A percentile compares a stretch with the other conserved stretches of the same genome.
Conservation (phyloP, 2,113 vertebrate genomes). For the Psophia crepitans region DNA sequence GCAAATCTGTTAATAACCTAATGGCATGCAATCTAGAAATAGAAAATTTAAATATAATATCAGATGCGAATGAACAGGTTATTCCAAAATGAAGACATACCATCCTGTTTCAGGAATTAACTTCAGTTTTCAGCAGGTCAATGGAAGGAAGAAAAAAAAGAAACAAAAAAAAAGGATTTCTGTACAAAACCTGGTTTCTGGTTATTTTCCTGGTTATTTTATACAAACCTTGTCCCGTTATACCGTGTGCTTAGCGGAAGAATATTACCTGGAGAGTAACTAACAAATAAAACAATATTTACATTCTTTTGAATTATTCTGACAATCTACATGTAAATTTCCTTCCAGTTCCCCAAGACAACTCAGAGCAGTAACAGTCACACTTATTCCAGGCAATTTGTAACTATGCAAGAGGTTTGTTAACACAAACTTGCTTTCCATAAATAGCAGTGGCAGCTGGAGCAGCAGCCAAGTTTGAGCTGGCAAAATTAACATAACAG, state of each 20-base stretch:
- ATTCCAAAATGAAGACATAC: not conserved
- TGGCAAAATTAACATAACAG: slow-evolving; percentile 10
- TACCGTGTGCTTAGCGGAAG: not conserved
- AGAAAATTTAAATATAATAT: not conserved
- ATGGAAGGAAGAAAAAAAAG: no score
- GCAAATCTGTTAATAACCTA: not conserved
- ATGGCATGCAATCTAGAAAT: not conserved
- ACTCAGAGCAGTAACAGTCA: not conserved
- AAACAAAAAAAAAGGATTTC: not conserved
- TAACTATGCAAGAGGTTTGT: not conserved
- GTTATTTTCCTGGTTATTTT: not conserved
- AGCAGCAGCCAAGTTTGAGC: not conserved
- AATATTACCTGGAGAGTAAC: not conserved
- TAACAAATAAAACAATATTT: not conserved
- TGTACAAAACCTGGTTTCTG: not conserved
- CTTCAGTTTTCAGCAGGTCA: not conserved
- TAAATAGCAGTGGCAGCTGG: slow-evolving; percentile 8
- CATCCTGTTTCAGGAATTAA: not conserved
- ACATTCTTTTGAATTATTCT: not conserved
- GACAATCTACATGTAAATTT: not conserved
- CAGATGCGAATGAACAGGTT: not conserved
- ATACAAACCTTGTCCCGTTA: not conserved
- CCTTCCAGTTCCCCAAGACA: not conserved
- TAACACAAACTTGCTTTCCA: slow-evolving; percentile 21
- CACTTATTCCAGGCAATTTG: slow-evolving; percentile 20